phyloP scores from a whole-genome alignment of 2,888 invertebrate genomes.

The Drosophila tripunctata region DNA sequence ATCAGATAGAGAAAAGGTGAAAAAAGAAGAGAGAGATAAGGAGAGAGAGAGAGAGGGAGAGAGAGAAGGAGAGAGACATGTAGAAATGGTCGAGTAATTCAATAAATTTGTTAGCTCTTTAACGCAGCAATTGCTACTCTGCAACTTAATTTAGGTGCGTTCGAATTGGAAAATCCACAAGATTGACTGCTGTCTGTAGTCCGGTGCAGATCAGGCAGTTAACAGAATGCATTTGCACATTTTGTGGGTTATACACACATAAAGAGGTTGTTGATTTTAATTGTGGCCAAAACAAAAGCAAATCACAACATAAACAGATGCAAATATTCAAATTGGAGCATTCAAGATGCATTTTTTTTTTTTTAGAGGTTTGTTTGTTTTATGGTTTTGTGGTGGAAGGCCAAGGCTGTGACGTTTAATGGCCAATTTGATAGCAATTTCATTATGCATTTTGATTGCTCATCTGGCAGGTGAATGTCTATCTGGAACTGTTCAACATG shows the following conservation, averaged over 20 bases:
- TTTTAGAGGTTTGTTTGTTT: too few species aligned
- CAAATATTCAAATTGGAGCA: slow-evolving; percentile 38
- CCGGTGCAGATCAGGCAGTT: slow-evolving; percentile 8
- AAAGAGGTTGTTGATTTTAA: slow-evolving; percentile 19
- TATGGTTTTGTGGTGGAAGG: slow-evolving; percentile 42
- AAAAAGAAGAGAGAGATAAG: too few species aligned
- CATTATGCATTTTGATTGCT: slow-evolving; percentile 20
- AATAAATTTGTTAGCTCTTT: not conserved
- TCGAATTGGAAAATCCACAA: slow-evolving; percentile 46
- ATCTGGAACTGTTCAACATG: slow-evolving; percentile 72
- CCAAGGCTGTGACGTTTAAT: slow-evolving; percentile 43
- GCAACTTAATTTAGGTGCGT: slow-evolving; percentile 13
- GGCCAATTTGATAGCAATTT: slow-evolving; percentile 34
- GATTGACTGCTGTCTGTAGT: slow-evolving; percentile 55
- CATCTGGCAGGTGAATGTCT: slow-evolving; percentile 74
- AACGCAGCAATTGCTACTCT: too few species aligned
- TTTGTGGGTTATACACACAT: slow-evolving; percentile 42
- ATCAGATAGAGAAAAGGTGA: too few species aligned
- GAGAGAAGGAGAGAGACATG: not conserved
- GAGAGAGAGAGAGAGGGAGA: too few species aligned
- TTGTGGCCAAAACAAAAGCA: slow-evolving; percentile 17
- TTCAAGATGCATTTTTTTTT: slow-evolving; percentile 26
- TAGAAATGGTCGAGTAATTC: not conserved
- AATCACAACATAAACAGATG: slow-evolving; percentile 3
- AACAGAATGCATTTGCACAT: slow-evolving; percentile 44